phyloP scores from a whole-genome alignment of 2,113 vertebrate genomes.

The Syrrhaptes paradoxus region DNA sequence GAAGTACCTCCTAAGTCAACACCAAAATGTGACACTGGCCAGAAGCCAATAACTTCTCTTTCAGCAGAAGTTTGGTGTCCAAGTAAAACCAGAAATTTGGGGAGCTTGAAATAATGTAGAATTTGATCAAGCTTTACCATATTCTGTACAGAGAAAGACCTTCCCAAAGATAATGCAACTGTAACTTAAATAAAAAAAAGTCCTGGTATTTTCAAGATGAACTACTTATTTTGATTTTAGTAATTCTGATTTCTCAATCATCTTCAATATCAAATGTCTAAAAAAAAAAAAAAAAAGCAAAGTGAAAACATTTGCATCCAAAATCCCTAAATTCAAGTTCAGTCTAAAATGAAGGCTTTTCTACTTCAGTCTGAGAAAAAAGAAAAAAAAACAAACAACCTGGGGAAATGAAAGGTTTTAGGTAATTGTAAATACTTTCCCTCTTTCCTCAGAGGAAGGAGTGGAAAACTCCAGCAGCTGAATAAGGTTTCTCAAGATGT shows the following conservation, averaged over 20 bases:
- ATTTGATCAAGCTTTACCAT: neutral
- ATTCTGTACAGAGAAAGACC: neutral
- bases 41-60: neutral
- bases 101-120: neutral
- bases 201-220: neutral
- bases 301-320: neutral
- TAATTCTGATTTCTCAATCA: neutral
- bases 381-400: neutral
- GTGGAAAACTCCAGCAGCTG: neutral
- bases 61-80: neutral
- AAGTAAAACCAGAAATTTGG: neutral
- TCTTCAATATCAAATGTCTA: neutral
- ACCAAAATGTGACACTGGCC: neutral
- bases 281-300: neutral
- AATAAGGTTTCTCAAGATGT: neutral
- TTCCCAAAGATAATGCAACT: neutral
- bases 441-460: neutral
- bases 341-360: neutral
- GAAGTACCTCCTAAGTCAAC: neutral
- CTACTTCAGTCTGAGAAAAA: neutral
- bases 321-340: neutral
- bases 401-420: neutral
- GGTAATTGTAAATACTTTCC: neutral
- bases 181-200: neutral
- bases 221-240: neutral